Conservation (phyloP, 1,140 invertebrate species). For the Pogonus chalceus region DNA sequence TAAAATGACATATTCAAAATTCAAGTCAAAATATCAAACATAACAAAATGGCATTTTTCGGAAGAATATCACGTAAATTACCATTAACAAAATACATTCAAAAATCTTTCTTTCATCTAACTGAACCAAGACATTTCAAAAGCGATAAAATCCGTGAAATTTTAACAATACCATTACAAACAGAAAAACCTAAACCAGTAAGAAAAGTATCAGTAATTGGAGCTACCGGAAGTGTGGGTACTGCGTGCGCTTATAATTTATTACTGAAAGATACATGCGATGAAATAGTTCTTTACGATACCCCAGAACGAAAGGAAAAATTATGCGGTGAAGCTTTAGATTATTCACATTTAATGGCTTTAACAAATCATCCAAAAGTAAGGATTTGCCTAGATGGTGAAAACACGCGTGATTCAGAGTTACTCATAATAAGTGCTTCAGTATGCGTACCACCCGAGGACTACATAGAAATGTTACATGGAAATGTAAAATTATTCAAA, state of each 20-base stretch:
- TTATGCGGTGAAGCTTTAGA: background rate
- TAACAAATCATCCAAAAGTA: background rate
- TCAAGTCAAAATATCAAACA: too few species aligned
- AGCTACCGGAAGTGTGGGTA: background rate
- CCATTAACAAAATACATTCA: too few species aligned
- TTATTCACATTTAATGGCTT: background rate
- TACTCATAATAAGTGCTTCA: background rate
- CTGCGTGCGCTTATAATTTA: background rate
- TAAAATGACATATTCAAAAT: too few species aligned
- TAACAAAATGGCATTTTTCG: too few species aligned
- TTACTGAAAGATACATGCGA: background rate
- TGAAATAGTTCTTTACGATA: background rate
- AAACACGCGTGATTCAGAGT: background rate
- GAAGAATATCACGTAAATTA: too few species aligned
- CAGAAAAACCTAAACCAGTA: too few species aligned
- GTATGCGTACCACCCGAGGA: too few species aligned
- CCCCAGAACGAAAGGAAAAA: background rate
- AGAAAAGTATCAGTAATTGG: background rate
- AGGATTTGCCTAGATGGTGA: background rate
- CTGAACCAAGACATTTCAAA: too few species aligned
- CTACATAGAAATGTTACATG: background rate
- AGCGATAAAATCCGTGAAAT: too few species aligned
- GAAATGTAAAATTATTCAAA: background rate
- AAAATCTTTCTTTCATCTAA: too few species aligned
- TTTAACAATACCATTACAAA: too few species aligned